These are phyloP conservation scores for Dascillus cervinus DNA, from an alignment of 2,888 invertebrate genomes.

Conservation along the genomic window DNA sequence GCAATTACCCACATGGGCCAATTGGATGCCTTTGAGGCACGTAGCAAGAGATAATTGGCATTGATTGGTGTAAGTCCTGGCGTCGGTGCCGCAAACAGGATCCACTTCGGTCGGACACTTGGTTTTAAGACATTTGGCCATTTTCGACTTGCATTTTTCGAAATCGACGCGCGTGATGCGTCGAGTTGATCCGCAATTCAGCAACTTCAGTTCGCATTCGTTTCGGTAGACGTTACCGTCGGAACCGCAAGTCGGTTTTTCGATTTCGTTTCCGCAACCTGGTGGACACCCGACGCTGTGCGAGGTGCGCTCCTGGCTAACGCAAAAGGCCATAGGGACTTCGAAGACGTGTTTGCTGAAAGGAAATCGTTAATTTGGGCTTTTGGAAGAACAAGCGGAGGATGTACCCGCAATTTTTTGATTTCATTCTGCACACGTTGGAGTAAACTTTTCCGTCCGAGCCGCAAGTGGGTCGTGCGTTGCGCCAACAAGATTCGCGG, in stretches of 20 bases:
- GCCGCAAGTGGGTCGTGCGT: constrained; percentile 81
- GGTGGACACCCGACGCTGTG: constrained; percentile 58
- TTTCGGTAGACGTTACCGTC: constrained; percentile 84
- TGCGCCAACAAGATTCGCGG: constrained; percentile 84
- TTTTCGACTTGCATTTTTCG: constrained; percentile 69
- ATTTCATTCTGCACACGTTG: constrained; percentile 85
- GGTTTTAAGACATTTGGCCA: constrained; percentile 68
- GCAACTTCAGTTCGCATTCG: constrained; percentile 81
- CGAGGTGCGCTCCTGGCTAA: constrained; percentile 65
- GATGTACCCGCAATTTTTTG: constrained; percentile 79
- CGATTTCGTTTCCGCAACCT: constrained; percentile 64
- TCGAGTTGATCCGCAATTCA: constrained; percentile 65
- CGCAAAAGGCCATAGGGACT: constrained; percentile 84
- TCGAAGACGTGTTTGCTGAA: constrained; percentile 84
- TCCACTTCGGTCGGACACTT: constrained; percentile 63
- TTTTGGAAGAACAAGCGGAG: constrained; percentile 12
- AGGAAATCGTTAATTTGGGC: constrained; percentile 17
- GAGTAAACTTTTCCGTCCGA: constrained; percentile 85
- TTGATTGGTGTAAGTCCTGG: constrained; percentile 74
- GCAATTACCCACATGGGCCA: constrained; percentile 85
- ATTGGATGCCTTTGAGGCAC: constrained; percentile 79
- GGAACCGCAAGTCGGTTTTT: constrained; percentile 74
- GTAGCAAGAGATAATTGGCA: constrained; percentile 77
- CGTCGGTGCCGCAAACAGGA: constrained; percentile 86
- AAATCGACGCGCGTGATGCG: constrained; percentile 64